phyloP scores from a whole-genome alignment of 2,113 vertebrate genomes.

The Nematolebias whitei region DNA sequence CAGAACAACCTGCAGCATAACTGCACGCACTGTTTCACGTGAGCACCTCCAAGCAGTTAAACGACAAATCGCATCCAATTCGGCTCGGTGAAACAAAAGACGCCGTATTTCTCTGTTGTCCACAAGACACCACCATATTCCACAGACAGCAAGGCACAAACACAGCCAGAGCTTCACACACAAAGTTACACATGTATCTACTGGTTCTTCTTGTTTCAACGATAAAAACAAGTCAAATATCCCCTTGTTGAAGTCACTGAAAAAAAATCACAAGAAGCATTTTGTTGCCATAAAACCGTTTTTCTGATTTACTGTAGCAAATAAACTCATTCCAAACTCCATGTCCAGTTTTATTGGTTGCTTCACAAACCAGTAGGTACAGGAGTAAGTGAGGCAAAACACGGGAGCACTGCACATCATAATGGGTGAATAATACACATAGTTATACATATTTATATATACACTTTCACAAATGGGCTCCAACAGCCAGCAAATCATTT shows the following conservation, averaged over 20 bases:
- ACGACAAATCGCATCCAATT: constrained; percentile 17
- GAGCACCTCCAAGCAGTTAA: neutral
- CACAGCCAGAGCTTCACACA: constrained; percentile 13
- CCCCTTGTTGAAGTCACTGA: constrained; percentile 19
- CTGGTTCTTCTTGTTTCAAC: constrained; percentile 67
- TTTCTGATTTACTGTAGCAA: constrained; percentile 8
- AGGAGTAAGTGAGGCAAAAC: constrained; percentile 54
- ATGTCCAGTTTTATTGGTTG: constrained; percentile 76
- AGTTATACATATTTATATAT: neutral
- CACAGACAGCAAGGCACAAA: constrained; percentile 5
- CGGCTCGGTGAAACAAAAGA: neutral
- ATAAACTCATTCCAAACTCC: constrained; percentile 62
- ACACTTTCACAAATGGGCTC: constrained; percentile 35
- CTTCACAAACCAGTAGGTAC: constrained; percentile 80
- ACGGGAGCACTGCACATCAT: constrained; percentile 14
- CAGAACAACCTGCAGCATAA: constrained; percentile 12
- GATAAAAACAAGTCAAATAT: constrained; percentile 26
- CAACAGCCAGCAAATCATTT: constrained; percentile 30
- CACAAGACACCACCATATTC: neutral
- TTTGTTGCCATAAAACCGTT: constrained; percentile 3
- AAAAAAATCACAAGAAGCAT: constrained; percentile 17
- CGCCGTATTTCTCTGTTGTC: neutral
- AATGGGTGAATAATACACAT: constrained; percentile 33
- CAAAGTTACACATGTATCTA: constrained; percentile 74
- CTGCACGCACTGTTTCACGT: too few relatives aligned